Evolutionary conservation across 2,113 vertebrate species (phyloP), one percentile per base, ranked within the genome.

Genomic region (Condylura cristata): DNA sequence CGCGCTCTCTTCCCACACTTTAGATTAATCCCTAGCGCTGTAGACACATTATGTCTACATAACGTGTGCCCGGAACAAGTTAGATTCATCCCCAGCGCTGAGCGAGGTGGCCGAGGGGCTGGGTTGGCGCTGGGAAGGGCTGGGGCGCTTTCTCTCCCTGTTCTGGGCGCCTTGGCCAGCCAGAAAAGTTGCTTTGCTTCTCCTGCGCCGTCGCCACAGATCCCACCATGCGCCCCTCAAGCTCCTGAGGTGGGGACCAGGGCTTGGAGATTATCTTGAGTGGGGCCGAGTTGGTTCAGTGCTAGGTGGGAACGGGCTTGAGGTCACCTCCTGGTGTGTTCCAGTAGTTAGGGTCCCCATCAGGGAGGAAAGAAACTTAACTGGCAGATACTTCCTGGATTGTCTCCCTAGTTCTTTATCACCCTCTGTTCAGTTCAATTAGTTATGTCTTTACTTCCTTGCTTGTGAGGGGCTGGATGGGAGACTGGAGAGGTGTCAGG

Each of bases 101-200:
- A 10, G 46, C 53, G 0, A 8, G 30, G 30, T 1, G 0, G 39
- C 37, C 37, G 20, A 24, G 18, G 6, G 0, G 30, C 39, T 24
- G 30, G 65, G 18, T 63, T 41, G 75, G 24, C 34, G 0, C 4
- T 13, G 28, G n/a, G 71, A 18, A 30, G 30, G 71, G 18, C 39
- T 53, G 41, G 32, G 1, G 30, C 63, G n/a, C 17, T 53, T 37
- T 28, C 30, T 51, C 53, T 41, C 28, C 6, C 1, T 8, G 10
- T 32, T 28, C 71, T 1, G 34, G 37, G 76, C 17, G 22, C 1
- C 61, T 0, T 24, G 22, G 13, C 78, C 24, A 2, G 3, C 76
- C 86, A 1, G 82, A 39, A 63, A 48, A 72, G 76, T 48, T 32
- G 41, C 86, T 41, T 78, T 66, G 78, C 65, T 16, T 28, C 28